These are phyloP conservation scores for Periphyllus acericola DNA, from an alignment of 2,888 invertebrate species.

Conservation along the genomic window DNA sequence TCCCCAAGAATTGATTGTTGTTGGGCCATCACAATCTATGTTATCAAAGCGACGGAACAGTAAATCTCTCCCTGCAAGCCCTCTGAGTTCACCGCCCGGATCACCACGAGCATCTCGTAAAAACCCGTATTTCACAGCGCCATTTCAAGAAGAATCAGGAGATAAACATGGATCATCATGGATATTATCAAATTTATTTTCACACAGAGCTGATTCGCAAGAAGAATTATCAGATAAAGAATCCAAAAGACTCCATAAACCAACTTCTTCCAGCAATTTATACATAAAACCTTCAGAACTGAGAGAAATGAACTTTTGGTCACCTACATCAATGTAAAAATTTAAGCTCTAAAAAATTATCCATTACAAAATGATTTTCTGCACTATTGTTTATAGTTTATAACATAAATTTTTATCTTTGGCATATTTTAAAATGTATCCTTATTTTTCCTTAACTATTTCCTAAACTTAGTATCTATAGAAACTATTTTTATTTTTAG, in stretches of 20 bases:
- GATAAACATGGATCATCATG: slow-evolving; percentile 51
- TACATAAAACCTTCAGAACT: slow-evolving; percentile 75
- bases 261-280: slow-evolving; percentile 48
- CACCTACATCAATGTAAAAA: slow-evolving; percentile 82
- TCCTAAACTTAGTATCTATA: slow-evolving; percentile 45
- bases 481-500: slow-evolving; percentile 34
- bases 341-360: neutral
- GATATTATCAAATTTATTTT: slow-evolving; percentile 54
- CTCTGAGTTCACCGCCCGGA: slow-evolving; percentile 74
- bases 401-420: slow-evolving; percentile 28
- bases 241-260: slow-evolving; percentile 54
- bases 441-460: slow-evolving; percentile 37
- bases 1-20: slow-evolving; percentile 43
- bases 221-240: slow-evolving; percentile 58
- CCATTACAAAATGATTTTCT: slow-evolving; percentile 17
- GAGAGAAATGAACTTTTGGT: slow-evolving; percentile 87
- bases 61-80: slow-evolving; percentile 78
- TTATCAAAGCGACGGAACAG: slow-evolving; percentile 72
- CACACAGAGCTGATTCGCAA: slow-evolving; percentile 56
- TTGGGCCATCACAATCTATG: slow-evolving; percentile 26
- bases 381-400: slow-evolving; percentile 13
- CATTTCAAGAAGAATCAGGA: slow-evolving; percentile 60
- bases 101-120: slow-evolving; percentile 73
- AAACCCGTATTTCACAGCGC: slow-evolving; percentile 73
- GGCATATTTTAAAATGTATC: slow-evolving; percentile 37